Base-by-base conservation (phyloP, 2,797 vertebrate genomes). In the Anas bernieri region DNA sequence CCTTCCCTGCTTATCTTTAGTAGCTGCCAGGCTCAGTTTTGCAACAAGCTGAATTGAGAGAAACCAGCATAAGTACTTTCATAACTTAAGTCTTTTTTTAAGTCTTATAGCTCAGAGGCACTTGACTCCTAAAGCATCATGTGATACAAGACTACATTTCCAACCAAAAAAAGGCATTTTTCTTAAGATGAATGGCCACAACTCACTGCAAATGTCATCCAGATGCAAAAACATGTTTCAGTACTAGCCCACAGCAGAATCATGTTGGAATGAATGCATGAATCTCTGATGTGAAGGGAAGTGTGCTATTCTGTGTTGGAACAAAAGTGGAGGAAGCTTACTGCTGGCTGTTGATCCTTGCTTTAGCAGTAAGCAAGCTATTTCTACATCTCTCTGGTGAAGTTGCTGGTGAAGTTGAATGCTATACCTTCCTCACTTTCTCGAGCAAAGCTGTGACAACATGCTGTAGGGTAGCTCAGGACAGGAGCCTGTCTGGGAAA, bases 291-390 rank as follows among this genome's bases (percentile, higher is more conserved):
- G 21, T 2, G 2, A 70, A 86, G 5, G 17, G 28, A 69, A 67
- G 2, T 35, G 2, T 35, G 56, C 9, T 3, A 4, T 17, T 43
- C 33, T 4, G 1, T n/a, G 37, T 2, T 7, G 31, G 7, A 43
- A 59, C 37, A 59, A 88, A 77, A 86, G 23, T 5, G 23, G 2
- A 14, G 6, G 17, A 74, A 54, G 25, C 7, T 69, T 52, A 52
- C 50, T 52, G 50, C 50, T 52, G 50, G 26, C 15, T 52, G 5
- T 52, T 28, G 50, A 52, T 28, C 50, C 26, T 52, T 17, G 50
- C 26, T 52, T 52, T 52, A 69, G 26, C 23, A 52, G 16, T 9
- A 64, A 48, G 12, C 10, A 84, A 46, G 26, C 33, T 7, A 30
- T 1, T 4, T 74, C 37, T 84, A 9, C 26, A 14, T 35, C 26